Percentiles rank a stretch among this genome's conserved stretches.
These are phyloP conservation scores for Gonatopus flavifemur DNA, from an alignment of 1,140 invertebrate genomes.

Conservation along the genomic window DNA sequence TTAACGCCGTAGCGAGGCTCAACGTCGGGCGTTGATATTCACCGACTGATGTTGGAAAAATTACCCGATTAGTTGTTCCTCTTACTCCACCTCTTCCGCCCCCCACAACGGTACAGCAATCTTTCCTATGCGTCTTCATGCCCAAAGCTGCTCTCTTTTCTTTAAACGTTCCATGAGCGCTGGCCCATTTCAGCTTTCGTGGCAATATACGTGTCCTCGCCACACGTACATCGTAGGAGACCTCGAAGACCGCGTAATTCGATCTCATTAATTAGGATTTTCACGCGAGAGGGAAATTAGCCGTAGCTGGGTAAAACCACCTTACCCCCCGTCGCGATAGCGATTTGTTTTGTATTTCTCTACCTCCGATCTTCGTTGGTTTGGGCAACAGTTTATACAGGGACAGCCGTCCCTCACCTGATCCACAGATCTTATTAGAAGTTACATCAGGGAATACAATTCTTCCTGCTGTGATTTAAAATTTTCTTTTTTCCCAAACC, in stretches of 20 bases:
- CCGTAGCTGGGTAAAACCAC: slow-evolving; percentile 24
- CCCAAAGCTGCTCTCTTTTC: background rate
- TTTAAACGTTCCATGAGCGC: background rate
- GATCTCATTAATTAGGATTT: slow-evolving; percentile 40
- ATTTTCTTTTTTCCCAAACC: no score
- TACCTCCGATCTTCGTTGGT: no score
- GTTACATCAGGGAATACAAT: no score
- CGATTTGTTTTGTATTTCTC: slow-evolving; percentile 29
- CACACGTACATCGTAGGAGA: background rate
- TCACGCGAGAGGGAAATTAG: slow-evolving; percentile 32
- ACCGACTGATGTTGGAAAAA: slow-evolving; percentile 56
- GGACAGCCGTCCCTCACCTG: no score
- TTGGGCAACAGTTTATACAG: no score
- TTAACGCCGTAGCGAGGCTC: slow-evolving; percentile 49
- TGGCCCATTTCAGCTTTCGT: background rate
- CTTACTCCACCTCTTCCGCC: slow-evolving; percentile 9
- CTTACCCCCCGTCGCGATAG: background rate
- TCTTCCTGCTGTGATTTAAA: no score
- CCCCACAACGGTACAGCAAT: slow-evolving; percentile 11
- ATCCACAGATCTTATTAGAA: no score
- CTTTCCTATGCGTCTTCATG: slow-evolving; percentile 1
- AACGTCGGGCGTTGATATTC: slow-evolving; percentile 53
- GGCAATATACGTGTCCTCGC: background rate
- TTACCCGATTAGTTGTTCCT: slow-evolving; percentile 51
- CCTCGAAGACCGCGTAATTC: slow-evolving; percentile 20